Conservation (phyloP, 2,113 vertebrate species). For the Hoplias malabaricus region DNA sequence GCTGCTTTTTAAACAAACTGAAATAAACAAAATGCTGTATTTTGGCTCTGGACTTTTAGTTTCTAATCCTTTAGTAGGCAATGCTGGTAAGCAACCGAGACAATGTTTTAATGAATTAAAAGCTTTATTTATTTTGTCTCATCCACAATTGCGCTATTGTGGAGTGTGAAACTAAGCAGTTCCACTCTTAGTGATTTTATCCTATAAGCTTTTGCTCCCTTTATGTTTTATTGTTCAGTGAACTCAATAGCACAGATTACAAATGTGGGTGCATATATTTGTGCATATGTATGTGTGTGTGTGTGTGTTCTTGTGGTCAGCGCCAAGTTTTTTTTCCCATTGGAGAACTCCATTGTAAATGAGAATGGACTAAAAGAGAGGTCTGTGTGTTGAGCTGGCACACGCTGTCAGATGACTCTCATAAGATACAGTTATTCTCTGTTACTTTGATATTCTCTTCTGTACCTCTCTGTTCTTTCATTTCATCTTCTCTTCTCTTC, state of each 20-base stretch:
- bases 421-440: slow-evolving; percentile 19
- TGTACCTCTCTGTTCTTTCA: not conserved
- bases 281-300: not conserved
- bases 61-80: not conserved
- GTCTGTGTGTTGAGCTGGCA: slow-evolving; percentile 3
- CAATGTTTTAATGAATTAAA: not conserved
- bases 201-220: not conserved
- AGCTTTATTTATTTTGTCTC: too few relatives aligned
- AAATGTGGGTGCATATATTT: not conserved
- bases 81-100: not conserved
- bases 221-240: not conserved
- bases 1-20: not conserved
- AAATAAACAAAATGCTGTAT: not conserved
- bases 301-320: not conserved
- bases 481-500: not conserved
- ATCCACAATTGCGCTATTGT: not conserved
- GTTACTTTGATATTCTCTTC: slow-evolving; percentile 1
- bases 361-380: slow-evolving; percentile 7
- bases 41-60: not conserved
- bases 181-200: not conserved
- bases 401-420: slow-evolving; percentile 35
- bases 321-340: not conserved
- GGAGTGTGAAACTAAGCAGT: not conserved
- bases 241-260: not conserved
- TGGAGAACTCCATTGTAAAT: not conserved